Evolutionary conservation across 2,888 invertebrate genomes (phyloP), one percentile per base, ranked within the genome.

Genomic region (Cataglyphis livida): DNA sequence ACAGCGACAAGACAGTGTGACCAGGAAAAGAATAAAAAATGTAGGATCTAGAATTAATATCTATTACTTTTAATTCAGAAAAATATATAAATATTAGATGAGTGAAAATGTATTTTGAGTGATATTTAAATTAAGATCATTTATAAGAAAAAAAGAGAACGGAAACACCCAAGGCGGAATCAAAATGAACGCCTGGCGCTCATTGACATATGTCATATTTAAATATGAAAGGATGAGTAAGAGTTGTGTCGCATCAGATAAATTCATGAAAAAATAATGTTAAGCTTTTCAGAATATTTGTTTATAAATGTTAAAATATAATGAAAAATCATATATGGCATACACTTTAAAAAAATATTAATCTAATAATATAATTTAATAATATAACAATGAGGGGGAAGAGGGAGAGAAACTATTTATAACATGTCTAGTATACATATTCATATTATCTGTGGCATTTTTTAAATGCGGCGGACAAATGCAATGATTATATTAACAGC

Each of bases 221-320:
- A 48, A 48, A 68, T 48, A 32, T 64, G 28, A 68, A 44, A 44
- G 44, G 25, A 44, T 66, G 7, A 48, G n/a, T 48, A 48, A 66
- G 10, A n/a, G 0, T 28, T 48, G 12, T 48, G 32, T 5, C 3
- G 18, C 3, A 10, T 25, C 12, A 44, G 35, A 38, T 32, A 38
- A 68, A 48, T 32, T 32, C 2, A 12, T 28, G n/a, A 12, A 64
- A n/a, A 64, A 51, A 10, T 51, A 51, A 10, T 32, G n/a, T 66
- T n/a, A 15, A 7, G 32, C 6, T 32, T n/a, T 48, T 32, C n/a
- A 32, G 18, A n/a, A n/a, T 68, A 65, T 15, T 65, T 65, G 28
- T 68, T 48, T 68, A 48, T 18, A 41, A 2, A 48, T 32, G 15
- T 32, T 21, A 32, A 32, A 15, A 54, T 32, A 48, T 21, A 32